phyloP scores from a whole-genome alignment of 2,888 invertebrate genomes.

The Drosophila cracens region DNA sequence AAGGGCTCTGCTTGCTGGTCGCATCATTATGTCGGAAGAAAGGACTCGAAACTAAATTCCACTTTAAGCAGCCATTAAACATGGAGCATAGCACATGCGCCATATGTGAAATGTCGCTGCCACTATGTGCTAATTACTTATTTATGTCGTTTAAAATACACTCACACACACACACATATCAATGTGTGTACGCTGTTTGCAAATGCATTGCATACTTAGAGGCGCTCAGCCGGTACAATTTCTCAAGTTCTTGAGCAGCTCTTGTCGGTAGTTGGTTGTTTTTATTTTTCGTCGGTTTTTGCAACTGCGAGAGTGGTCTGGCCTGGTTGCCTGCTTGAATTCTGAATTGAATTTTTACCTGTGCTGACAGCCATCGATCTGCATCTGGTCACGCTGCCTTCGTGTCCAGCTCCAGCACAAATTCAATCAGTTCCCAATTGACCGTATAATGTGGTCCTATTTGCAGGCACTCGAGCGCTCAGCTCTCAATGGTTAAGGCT shows the following conservation, averaged over 20 bases:
- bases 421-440: conserved; percentile 77
- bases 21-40: conserved; percentile 71
- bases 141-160: conserved; percentile 62
- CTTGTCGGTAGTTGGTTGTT: conserved; percentile 14
- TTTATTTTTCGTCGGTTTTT: background rate
- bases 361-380: conserved; percentile 39
- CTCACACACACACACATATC: conserved; percentile 1
- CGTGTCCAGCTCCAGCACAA: conserved; percentile 39
- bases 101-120: conserved; percentile 46
- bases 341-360: conserved; percentile 46
- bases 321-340: conserved; percentile 3
- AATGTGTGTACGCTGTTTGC: background rate
- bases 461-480: conserved; percentile 29
- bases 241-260: conserved; percentile 32
- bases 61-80: conserved; percentile 74
- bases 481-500: conserved; percentile 18
- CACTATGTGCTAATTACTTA: conserved; percentile 76
- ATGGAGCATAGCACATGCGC: conserved; percentile 33
- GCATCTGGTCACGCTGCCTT: conserved; percentile 27
- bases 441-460: conserved; percentile 66
- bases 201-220: conserved; percentile 45
- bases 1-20: conserved; percentile 19
- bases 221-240: conserved; percentile 26
- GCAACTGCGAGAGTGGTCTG: background rate
- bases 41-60: conserved; percentile 68